A percentile compares a stretch with the other conserved stretches of the same genome.
These are phyloP conservation scores for Telmatochromis sp. DNA, from an alignment of 2,113 vertebrate genomes.

Conservation along the genomic window DNA sequence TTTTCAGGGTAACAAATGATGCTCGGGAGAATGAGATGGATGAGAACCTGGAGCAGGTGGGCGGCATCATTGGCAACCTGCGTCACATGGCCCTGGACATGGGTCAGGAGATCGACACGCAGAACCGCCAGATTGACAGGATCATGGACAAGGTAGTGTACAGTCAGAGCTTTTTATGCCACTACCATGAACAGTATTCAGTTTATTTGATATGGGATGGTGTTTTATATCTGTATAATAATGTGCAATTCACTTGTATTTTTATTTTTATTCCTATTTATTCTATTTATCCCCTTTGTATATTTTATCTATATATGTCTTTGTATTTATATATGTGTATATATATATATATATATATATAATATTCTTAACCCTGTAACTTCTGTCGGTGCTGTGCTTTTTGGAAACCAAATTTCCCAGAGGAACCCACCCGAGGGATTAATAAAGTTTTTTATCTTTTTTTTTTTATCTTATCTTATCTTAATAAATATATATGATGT, in stretches of 20 bases:
- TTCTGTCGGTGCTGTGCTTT: too few relatives aligned
- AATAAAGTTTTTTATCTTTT: too few relatives aligned
- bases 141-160: conserved; percentile 96
- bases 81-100: conserved; percentile 99
- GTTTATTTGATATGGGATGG: not conserved
- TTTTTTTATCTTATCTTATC: too few relatives aligned
- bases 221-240: not conserved
- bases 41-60: conserved; percentile 97
- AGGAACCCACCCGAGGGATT: too few relatives aligned
- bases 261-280: too few relatives aligned
- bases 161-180: not conserved
- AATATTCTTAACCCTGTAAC: too few relatives aligned
- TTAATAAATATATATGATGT: not conserved
- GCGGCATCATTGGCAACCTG: conserved; percentile 96
- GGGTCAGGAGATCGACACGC: conserved; percentile 99
- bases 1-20: conserved; percentile 90
- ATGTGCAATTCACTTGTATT: too few relatives aligned
- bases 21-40: conserved; percentile 99
- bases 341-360: too few relatives aligned
- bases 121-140: conserved; percentile 99
- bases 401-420: too few relatives aligned
- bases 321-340: too few relatives aligned
- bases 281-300: too few relatives aligned
- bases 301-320: too few relatives aligned
- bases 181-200: not conserved